Conservation (phyloP, 2,113 vertebrate species). For the Carassius auratus region DNA sequence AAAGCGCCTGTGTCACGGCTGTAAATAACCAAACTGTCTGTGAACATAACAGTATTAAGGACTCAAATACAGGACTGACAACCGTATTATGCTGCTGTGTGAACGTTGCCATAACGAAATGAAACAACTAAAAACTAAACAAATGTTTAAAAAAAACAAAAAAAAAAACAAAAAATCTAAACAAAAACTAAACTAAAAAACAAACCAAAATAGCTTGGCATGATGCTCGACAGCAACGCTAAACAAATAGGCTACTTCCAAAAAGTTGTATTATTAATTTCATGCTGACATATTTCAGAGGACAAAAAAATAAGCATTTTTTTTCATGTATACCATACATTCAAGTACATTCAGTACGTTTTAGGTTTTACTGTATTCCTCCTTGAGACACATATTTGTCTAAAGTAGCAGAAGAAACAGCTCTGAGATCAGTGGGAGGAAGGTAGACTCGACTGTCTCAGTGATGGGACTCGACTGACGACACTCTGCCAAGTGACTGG, state of each 20-base stretch:
- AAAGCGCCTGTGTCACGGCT: no score
- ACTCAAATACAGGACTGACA: no score
- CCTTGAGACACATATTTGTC: background rate
- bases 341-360: background rate
- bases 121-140: no score
- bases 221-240: background rate
- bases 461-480: conserved; percentile 3
- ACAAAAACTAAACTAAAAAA: background rate
- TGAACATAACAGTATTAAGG: no score
- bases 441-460: conserved; percentile 7
- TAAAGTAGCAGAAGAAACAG: conserved; percentile 5
- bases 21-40: no score
- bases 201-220: background rate
- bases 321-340: background rate
- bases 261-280: background rate
- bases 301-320: background rate
- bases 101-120: no score
- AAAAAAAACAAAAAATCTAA: no score
- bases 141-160: no score
- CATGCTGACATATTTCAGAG: background rate
- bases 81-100: no score
- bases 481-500: background rate
- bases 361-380: background rate
- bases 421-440: conserved; percentile 20
- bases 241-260: background rate